Conservation (phyloP, 2,888 invertebrate species). For the Chydorus sphaericus region DNA sequence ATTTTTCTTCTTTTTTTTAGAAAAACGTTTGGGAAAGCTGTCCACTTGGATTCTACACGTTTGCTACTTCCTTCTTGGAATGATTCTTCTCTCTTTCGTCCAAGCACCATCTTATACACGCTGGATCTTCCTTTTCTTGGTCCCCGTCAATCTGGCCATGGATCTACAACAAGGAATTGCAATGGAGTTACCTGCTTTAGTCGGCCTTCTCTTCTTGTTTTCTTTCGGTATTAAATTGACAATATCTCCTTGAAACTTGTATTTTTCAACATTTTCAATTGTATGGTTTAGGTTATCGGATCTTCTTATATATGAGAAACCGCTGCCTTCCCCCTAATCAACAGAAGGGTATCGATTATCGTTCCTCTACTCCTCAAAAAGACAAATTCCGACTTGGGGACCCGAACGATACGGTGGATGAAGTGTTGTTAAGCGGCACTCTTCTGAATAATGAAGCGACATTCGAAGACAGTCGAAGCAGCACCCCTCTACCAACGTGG, state of each 20-base stretch:
- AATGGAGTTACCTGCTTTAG: conserved; percentile 4
- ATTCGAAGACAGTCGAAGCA: neutral
- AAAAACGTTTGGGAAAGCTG: conserved; percentile 15
- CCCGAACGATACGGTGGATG: neutral
- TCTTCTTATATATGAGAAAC: neutral
- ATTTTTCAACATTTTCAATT: neutral
- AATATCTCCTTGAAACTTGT: neutral
- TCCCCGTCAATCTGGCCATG: conserved; percentile 13
- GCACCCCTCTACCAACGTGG: conserved; percentile 3
- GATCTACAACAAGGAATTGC: conserved; percentile 9
- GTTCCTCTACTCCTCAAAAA: neutral
- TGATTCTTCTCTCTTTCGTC: conserved; percentile 16
- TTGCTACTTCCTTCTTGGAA: conserved; percentile 17
- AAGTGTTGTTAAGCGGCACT: neutral
- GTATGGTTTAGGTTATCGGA: neutral
- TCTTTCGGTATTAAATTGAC: neutral
- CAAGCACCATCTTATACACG: conserved; percentile 13
- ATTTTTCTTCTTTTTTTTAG: conserved; percentile 8
- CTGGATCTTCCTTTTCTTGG: conserved; percentile 9
- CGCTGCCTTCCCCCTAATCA: neutral
- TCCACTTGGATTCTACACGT: conserved; percentile 15
- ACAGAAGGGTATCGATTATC: neutral
- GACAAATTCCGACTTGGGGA: neutral
- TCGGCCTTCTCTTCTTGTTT: neutral
- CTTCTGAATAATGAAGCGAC: neutral